A percentile compares a stretch with the other conserved stretches of the same genome.
Conservation (phyloP, 2,888 invertebrate genomes). For the Scaptomyza polygonia region DNA sequence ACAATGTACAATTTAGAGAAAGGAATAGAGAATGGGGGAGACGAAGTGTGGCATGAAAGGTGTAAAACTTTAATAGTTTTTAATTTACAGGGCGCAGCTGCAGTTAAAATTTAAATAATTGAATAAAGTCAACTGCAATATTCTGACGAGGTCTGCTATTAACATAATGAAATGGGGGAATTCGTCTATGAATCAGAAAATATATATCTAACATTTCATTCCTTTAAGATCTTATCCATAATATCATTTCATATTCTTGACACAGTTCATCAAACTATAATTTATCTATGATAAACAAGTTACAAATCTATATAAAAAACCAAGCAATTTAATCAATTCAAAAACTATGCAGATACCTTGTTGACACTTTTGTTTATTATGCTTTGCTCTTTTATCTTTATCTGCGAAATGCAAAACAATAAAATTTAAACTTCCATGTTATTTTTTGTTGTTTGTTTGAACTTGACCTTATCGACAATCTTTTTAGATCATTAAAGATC, state of each 20-base stretch:
- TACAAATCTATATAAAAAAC: conserved; percentile 1
- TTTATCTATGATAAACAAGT: conserved; percentile 12
- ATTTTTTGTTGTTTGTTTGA: conserved; percentile 14
- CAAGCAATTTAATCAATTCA: conserved; percentile 13
- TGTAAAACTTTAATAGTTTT: conserved; percentile 35
- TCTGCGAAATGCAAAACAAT: neutral
- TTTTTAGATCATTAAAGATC: conserved; percentile 26
- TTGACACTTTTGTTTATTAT: conserved; percentile 27
- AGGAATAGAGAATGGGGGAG: neutral
- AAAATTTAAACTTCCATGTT: neutral
- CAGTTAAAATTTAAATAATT: neutral
- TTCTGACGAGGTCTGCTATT: too few relatives aligned
- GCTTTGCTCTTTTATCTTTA: neutral
- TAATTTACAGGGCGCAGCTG: conserved; percentile 1
- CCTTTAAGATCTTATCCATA: neutral
- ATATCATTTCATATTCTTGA: neutral
- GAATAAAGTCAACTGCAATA: neutral
- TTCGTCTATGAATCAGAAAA: neutral
- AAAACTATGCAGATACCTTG: neutral
- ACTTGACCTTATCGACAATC: conserved; percentile 43
- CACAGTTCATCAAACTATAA: conserved; percentile 8
- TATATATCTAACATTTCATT: neutral
- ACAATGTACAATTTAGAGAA: conserved; percentile 16
- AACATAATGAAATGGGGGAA: too few relatives aligned
- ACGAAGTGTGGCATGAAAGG: neutral